Evolutionary conservation across 2,888 invertebrate genomes (phyloP), one percentile per base, ranked within the genome.

Genomic region (Toxonevra muliebris): DNA sequence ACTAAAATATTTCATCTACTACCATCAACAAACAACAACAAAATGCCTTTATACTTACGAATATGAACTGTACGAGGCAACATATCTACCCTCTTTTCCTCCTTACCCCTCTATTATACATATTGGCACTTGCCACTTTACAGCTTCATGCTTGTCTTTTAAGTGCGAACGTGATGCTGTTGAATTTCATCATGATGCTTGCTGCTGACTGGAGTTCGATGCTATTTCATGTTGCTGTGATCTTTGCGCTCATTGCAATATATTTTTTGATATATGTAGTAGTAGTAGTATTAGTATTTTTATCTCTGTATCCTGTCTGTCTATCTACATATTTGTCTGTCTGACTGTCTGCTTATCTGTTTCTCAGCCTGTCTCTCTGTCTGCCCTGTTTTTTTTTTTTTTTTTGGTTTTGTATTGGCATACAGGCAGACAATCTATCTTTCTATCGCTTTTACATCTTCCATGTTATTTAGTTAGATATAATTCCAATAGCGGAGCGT

Each of bases 81-180:
- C 30, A 30, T 30, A 7, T 30, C 7, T 30, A 2, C 7, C 30
- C 30, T 30, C 30, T 7, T 30, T 30, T 7, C 30, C 30, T 30
- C 7, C 30, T 30, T 2, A 2, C 30, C 30, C 30, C 30, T 30
- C 30, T 30, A 30, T 30, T 30, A 30, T 7, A 30, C 7, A 30
- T 30, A 30, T 30, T 30, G 30, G 30, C 7, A 30, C 30, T 63
- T 63, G 11, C 50, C 58, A 48, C 59, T n/a, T 52, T n/a, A 17
- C n/a, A 52, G 20, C 50, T 41, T 48, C 15, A 40, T 17, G 45
- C 65, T 30, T 30, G 30, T 30, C 30, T 30, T 30, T 30, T 54
- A 60, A 53, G 52, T 54, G 15, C 45, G 65, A 53, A 65, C 65
- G 65, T 65, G 65, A 65, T 48, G 54, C 20, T 65, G 42, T 65